phyloP scores from a whole-genome alignment of 2,797 vertebrate genomes.

The Gymnothorax reevesii region DNA sequence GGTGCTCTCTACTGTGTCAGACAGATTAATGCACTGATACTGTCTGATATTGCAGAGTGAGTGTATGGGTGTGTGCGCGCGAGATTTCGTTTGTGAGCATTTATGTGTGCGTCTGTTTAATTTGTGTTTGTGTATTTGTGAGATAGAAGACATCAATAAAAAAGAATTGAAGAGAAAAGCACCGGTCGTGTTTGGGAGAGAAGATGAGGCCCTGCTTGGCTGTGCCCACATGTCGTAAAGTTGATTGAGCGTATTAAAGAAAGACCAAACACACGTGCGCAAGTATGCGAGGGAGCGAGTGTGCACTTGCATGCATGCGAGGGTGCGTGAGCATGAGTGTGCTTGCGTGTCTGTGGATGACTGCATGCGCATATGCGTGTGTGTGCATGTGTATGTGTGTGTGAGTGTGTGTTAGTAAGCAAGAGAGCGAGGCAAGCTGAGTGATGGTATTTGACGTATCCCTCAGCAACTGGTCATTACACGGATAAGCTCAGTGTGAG shows the following conservation, averaged over 20 bases:
- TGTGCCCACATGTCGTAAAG: neutral
- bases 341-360: neutral
- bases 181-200: too few species aligned
- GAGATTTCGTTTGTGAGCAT: too few species aligned
- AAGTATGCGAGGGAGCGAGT: neutral
- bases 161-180: too few species aligned
- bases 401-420: neutral
- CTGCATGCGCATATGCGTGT: neutral
- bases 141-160: neutral
- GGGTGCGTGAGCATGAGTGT: neutral
- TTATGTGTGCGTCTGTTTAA: too few species aligned
- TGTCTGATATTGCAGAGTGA: neutral
- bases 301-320: neutral
- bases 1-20: neutral
- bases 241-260: neutral
- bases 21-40: neutral
- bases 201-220: neutral
- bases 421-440: neutral
- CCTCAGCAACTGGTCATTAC: conserved; percentile 5
- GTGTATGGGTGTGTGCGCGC: neutral
- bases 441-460: conserved; percentile 16
- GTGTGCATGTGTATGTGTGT: neutral
- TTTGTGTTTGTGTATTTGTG: neutral
- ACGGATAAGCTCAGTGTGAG: neutral
- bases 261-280: too few species aligned